Evolutionary conservation across 1,140 invertebrate species (phyloP).

Genomic region (Lepidostoma basale): DNA sequence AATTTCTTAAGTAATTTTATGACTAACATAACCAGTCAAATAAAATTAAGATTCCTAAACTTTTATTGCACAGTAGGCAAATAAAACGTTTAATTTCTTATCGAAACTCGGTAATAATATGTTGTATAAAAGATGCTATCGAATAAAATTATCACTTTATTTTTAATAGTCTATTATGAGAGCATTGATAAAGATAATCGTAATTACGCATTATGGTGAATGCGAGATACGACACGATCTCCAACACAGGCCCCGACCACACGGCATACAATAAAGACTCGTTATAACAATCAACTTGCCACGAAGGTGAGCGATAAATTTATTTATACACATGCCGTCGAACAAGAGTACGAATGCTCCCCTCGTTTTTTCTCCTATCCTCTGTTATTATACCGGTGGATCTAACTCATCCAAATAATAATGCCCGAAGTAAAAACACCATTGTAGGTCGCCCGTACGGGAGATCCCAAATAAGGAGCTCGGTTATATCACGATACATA

Average conservation of each 20-base stretch:
- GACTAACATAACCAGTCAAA: too few relatives aligned
- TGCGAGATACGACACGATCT: conserved; percentile 13
- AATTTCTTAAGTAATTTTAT: too few relatives aligned
- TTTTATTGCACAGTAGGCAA: too few relatives aligned
- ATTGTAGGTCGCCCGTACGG: conserved; percentile 35
- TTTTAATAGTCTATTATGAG: conserved; percentile 2
- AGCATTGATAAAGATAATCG: conserved; percentile 5
- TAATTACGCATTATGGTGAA: background rate
- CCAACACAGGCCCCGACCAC: background rate
- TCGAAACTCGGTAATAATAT: too few relatives aligned
- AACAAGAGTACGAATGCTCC: conserved; percentile 16
- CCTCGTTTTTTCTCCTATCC: background rate
- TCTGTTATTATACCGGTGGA: conserved; percentile 24
- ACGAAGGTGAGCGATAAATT: conserved; percentile 42
- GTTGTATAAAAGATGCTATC: too few relatives aligned
- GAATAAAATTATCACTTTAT: background rate
- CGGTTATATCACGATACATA: background rate
- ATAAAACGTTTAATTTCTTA: too few relatives aligned
- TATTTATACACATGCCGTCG: conserved; percentile 37
- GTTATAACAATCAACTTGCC: background rate
- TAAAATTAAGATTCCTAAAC: too few relatives aligned
- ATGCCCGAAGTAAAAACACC: conserved; percentile 34
- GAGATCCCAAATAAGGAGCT: conserved; percentile 28
- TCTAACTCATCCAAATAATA: conserved; percentile 35
- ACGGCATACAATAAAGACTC: conserved; percentile 25